Percentiles rank a stretch among this genome's conserved stretches.
phyloP scores from a whole-genome alignment of 2,797 vertebrate genomes.

The Poecilia picta region DNA sequence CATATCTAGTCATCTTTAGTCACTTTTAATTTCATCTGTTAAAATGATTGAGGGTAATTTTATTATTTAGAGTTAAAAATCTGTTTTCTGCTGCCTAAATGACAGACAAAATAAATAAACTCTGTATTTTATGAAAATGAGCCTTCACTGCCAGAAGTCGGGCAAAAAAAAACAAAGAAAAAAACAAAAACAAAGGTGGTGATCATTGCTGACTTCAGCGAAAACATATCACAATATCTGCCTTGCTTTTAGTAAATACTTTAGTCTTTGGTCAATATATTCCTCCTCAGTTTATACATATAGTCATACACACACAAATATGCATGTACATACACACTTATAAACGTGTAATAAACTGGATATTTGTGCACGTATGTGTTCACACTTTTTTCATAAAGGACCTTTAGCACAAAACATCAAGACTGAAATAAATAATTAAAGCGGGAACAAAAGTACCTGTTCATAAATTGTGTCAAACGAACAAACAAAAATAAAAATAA shows the following conservation, averaged over 20 bases:
- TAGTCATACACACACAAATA: slow-evolving; percentile 82
- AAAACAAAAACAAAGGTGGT: slow-evolving; percentile 34
- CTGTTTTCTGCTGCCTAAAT: slow-evolving; percentile 56
- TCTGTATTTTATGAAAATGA: slow-evolving; percentile 64
- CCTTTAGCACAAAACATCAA: slow-evolving; percentile 83
- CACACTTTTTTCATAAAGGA: slow-evolving; percentile 83
- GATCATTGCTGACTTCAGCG: slow-evolving; percentile 67
- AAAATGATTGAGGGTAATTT: slow-evolving; percentile 39
- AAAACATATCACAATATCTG: slow-evolving; percentile 74
- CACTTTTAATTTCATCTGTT: slow-evolving; percentile 28
- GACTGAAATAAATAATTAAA: slow-evolving; percentile 83
- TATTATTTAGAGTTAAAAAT: slow-evolving; percentile 50
- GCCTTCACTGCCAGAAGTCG: slow-evolving; percentile 48
- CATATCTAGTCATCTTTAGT: slow-evolving; percentile 57
- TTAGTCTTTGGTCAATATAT: slow-evolving; percentile 87
- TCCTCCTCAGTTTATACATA: slow-evolving; percentile 80
- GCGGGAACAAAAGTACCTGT: slow-evolving; percentile 81
- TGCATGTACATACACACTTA: slow-evolving; percentile 79
- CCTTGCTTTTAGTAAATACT: slow-evolving; percentile 83
- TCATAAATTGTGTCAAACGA: slow-evolving; percentile 77
- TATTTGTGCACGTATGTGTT: slow-evolving; percentile 81
- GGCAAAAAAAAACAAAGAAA: slow-evolving; percentile 32
- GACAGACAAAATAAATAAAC: slow-evolving; percentile 66
- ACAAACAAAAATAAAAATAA: slow-evolving; percentile 44
- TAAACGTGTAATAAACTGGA: slow-evolving; percentile 79